A percentile compares a stretch with the other conserved stretches of the same genome.
Evolutionary conservation across 2,888 invertebrate species (phyloP).

Genomic region (Tipula helvola): DNA sequence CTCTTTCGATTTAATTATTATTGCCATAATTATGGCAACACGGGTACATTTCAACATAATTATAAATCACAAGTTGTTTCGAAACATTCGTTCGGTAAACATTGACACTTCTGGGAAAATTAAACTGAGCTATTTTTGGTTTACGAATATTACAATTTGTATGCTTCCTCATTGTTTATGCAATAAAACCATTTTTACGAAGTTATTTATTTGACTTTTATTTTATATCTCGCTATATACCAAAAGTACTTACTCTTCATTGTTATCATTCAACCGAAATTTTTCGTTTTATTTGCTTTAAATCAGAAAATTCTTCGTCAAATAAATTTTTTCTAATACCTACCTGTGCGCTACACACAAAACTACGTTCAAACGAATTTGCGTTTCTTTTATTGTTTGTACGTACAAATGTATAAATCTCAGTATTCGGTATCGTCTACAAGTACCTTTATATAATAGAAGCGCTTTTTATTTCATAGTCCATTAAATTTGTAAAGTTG

Average conservation of each 20-base stretch:
- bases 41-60: too few relatives aligned
- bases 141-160: too few relatives aligned
- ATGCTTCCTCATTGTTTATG: too few relatives aligned
- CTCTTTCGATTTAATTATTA: too few relatives aligned
- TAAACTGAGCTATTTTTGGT: too few relatives aligned
- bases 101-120: too few relatives aligned
- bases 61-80: too few relatives aligned
- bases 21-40: too few relatives aligned
- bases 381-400: not conserved
- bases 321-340: not conserved
- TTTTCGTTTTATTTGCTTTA: not conserved
- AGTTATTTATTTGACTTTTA: too few relatives aligned
- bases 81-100: too few relatives aligned
- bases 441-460: not conserved
- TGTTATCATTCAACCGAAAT: not conserved
- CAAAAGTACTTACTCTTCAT: not conserved
- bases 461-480: not conserved
- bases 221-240: too few relatives aligned
- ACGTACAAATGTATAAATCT: not conserved
- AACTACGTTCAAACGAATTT: not conserved
- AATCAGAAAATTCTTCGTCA: not conserved
- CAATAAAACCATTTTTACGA: too few relatives aligned
- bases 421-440: not conserved
- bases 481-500: constrained; percentile 4
- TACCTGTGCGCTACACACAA: not conserved